Base-by-base conservation (phyloP, 2,113 vertebrate species). In the Lamprotornis superbus region DNA sequence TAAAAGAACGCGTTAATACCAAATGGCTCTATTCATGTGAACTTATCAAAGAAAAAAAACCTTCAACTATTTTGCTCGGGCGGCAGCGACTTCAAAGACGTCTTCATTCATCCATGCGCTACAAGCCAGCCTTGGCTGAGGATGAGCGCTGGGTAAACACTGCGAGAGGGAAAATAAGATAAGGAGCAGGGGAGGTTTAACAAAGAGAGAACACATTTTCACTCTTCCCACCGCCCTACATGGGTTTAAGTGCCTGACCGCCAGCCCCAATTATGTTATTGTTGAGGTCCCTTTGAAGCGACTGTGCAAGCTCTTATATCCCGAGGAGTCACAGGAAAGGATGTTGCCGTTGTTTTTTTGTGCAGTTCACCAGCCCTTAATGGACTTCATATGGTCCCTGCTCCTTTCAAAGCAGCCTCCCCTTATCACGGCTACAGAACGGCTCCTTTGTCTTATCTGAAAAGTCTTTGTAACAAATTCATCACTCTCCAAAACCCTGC, bases 241-340 rank as follows among this genome's bases (percentile, higher is more conserved):
- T 75, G 85, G 71, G 82, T 83, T 96, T 95, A 90, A 96, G 95
- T 92, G 91, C 90, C 93, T 91, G 87, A 94, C 94, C 39, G 8
- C 61, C 59, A 90, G 76, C 42, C 67, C 82, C 59, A 59, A 19
- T 90, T 63, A 64, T 90, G 71, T 84, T 94, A 64, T 92, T 96
- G 79, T 77, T 78, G 82, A 90, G 56, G 68, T 53, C 75, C 31
- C 93, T 96, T 96, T 97, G 95, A 96, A 96, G 93, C 50, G 2
- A 39, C 69, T 84, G 24, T 71, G 89, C 73, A 22, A 69, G 55
- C 74, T 71, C 84, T 93, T 83, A 11, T 59, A 90, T 42, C 87
- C 50, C 35, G 21, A 77, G 71, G 68, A 95, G 87, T 83, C 67
- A 52, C 64, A 92, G 95, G 90, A 95, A 96, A 80, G 75, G 90